Base-by-base conservation (phyloP, 1,140 invertebrate species). In the Drosophila baimaii region DNA sequence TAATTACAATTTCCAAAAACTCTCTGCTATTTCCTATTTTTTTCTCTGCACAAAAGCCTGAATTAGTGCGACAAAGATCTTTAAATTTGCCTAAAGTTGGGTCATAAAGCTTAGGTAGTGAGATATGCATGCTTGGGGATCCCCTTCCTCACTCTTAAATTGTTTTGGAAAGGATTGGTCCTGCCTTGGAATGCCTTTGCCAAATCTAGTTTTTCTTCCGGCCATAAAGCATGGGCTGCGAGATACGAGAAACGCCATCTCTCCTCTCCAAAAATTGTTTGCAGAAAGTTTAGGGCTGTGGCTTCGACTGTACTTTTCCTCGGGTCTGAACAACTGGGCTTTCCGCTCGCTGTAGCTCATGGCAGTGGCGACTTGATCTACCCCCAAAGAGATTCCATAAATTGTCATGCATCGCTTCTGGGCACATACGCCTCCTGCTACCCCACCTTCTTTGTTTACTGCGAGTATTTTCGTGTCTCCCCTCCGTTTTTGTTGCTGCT, bases 381-480 rank as follows among this genome's bases (percentile, higher is more conserved):
- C 51, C 44, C 70, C 29, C 8, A n/a, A 39, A 47, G 33, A 51
- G 51, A 64, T 54, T 51, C 43, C 69, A 75, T 49, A 75, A 64
- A 75, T 75, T 75, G 69, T 64, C 51, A 49, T 21, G 52, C 70
- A 44, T 57, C 68, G 43, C 70, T 41, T 54, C 39, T 27, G 39
- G 56, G 43, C 43, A 21, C 35, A 63, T 47, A 31, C 12, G 46
- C 58, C 59, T 27, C 15, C 27, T 7, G 13, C 27, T 19, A 2
- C 15, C 56, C 31, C 47, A 44, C n/a, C 51, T 25, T 41, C 47
- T 68, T 68, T 70, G 39, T 70, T 70, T 68, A 54, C 37, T 70
- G 51, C 51, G 51, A 54, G 51, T 54, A 33, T 57, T 70, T 69
- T 51, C 15, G 52, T 41, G 51, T 52, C 51, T 55, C 52, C 25